Percentiles rank a stretch among this genome's conserved stretches.
Conservation (phyloP, 2,113 vertebrate genomes). For the Uria lomvia region DNA sequence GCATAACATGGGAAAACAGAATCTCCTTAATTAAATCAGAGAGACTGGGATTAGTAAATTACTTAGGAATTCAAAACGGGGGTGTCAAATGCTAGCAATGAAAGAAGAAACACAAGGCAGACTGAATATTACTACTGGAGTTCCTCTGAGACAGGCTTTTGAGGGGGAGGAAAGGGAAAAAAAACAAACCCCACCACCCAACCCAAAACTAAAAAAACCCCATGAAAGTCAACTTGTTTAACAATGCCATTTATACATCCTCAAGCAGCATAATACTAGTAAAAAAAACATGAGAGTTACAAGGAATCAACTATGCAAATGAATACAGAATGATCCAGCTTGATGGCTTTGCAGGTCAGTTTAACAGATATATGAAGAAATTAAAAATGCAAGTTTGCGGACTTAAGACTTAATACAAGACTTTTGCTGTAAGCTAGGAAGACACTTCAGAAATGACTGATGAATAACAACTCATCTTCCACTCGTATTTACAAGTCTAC, state of each 20-base stretch:
- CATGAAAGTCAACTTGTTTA: not conserved
- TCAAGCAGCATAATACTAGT: not conserved
- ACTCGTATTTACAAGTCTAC: not conserved
- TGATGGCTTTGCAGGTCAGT: not conserved
- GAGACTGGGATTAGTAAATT: conserved; percentile 1
- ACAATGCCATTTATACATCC: not conserved
- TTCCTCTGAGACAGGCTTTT: not conserved
- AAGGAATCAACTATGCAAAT: not conserved
- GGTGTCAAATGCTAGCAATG: not conserved
- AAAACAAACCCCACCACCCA: not conserved
- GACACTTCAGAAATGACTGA: not conserved
- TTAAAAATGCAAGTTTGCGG: not conserved
- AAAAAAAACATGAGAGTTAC: not conserved
- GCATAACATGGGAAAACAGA: not conserved
- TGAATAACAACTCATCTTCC: not conserved
- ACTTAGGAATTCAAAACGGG: not conserved
- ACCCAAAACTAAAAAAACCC: not conserved
- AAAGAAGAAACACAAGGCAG: not conserved
- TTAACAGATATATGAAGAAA: not conserved
- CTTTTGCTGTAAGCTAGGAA: not conserved
- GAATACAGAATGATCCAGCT: not conserved
- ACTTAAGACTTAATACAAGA: not conserved
- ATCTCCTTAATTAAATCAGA: not conserved
- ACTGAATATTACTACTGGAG: not conserved
- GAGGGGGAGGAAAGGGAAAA: fast-evolving